Evolutionary conservation across 2,113 vertebrate genomes (phyloP).

Genomic region (Ceuthmochares aereus): DNA sequence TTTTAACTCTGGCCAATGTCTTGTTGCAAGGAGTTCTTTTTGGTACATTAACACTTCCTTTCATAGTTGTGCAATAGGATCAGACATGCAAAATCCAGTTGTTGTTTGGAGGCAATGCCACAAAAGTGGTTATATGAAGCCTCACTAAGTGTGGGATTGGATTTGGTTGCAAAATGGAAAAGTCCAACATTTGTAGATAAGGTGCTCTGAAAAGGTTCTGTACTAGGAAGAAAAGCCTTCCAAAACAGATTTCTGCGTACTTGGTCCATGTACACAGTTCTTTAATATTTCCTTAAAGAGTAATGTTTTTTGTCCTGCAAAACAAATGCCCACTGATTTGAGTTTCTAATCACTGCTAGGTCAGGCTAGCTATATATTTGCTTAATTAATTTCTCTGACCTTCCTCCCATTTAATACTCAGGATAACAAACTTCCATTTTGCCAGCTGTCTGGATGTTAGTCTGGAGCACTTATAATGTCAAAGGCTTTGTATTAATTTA

Average conservation of each 20-base stretch:
- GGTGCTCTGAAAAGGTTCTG: background rate
- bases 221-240: background rate
- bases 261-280: background rate
- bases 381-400: conserved; percentile 50
- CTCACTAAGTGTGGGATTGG: background rate
- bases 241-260: background rate
- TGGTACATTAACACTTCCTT: background rate
- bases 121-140: background rate
- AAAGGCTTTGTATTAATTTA: conserved; percentile 30
- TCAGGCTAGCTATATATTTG: conserved; percentile 1
- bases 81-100: background rate
- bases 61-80: background rate
- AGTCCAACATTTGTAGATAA: background rate
- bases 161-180: background rate
- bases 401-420: background rate
- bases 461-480: background rate
- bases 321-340: conserved; percentile 17
- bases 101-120: background rate
- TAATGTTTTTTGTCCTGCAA: background rate
- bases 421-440: background rate
- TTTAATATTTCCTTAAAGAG: background rate
- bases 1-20: background rate
- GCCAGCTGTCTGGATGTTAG: background rate
- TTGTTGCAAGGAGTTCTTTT: background rate
- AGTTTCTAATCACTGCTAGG: background rate